A percentile compares a stretch with the other conserved stretches of the same genome.
Conservation (phyloP, 2,888 invertebrate species). For the Sisyra terminalis region DNA sequence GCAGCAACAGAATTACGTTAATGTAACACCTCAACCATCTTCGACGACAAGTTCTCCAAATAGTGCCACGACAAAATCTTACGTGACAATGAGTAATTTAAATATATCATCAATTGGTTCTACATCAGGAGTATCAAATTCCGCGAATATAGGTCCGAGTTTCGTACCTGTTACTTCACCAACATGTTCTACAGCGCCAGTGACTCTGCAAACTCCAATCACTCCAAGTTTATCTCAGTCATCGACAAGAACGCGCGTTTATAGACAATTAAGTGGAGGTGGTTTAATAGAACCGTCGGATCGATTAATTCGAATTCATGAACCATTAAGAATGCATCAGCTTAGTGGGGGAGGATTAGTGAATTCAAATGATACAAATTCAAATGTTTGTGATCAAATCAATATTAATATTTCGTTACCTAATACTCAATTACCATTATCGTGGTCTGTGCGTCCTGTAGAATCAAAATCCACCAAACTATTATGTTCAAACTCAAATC, state of each 20-base stretch:
- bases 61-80: background rate
- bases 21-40: background rate
- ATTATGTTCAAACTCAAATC: too few relatives aligned
- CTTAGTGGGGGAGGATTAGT: slow-evolving; percentile 25
- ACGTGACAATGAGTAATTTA: slow-evolving; percentile 3
- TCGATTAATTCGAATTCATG: background rate
- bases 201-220: background rate
- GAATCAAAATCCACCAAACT: too few relatives aligned
- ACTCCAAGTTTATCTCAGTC: background rate
- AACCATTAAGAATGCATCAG: slow-evolving; percentile 13
- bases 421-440: too few relatives aligned
- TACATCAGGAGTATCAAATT: background rate
- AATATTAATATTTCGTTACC: too few relatives aligned
- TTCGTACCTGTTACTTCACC: background rate
- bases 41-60: background rate
- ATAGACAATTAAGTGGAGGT: slow-evolving; percentile 4
- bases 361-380: background rate
- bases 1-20: too few relatives aligned
- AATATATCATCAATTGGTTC: slow-evolving; percentile 1
- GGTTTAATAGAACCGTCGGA: slow-evolving; percentile 1
- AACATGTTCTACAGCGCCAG: background rate
- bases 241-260: background rate
- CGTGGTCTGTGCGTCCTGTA: too few relatives aligned
- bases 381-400: too few relatives aligned
- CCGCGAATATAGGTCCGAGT: background rate